Evolutionary conservation across 2,113 vertebrate genomes (phyloP), one percentile per base, ranked within the genome.

Genomic region (Anguilla rostrata): DNA sequence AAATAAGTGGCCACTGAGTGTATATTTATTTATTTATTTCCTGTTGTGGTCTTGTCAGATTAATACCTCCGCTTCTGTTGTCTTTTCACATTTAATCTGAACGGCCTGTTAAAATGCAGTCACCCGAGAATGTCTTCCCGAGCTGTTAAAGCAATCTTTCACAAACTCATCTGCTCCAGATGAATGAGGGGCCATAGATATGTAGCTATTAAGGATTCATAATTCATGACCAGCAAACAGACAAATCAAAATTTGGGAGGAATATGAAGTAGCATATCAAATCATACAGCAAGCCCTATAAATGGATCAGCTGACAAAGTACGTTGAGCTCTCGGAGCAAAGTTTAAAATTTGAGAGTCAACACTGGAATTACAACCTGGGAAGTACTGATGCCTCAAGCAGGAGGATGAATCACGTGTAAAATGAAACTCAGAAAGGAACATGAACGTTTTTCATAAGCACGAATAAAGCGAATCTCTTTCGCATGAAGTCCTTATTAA

Each of bases 381-480:
- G 60, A 20, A 22, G 8, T 26, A 66, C 60, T 66, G 71, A 34
- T 53, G 49, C 12, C 49, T 11, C 49, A n/a, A 71, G 63, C 3
- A n/a, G 63, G 18, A 9, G 63, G 6, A 71, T 71, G 26, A 5
- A n/a, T 46, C 60, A 75, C 40, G 29, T 16, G 41, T 29, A 84
- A 78, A 78, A 84, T 49, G 9, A 75, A 78, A 49, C 56, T 60
- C 4, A 66, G 3, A 66, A 66, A 26, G 22, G 60, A 66, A 66
- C 60, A 66, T 9, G 26, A 34, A 12, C 1, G 18, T 3, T 16
- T 60, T 60, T n/a, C 20, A 22, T 71, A n/a, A 22, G 63, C 63
- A 71, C 12, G n/a, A 80, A 79, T 40, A 57, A 85, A 75, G 5
- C 26, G 9, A 75, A 80, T 85, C 11, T 80, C 46, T 85, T 34